Percentiles rank a stretch among this genome's conserved stretches.
Conservation (phyloP, 2,888 invertebrate genomes). For the Eurois occulta region DNA sequence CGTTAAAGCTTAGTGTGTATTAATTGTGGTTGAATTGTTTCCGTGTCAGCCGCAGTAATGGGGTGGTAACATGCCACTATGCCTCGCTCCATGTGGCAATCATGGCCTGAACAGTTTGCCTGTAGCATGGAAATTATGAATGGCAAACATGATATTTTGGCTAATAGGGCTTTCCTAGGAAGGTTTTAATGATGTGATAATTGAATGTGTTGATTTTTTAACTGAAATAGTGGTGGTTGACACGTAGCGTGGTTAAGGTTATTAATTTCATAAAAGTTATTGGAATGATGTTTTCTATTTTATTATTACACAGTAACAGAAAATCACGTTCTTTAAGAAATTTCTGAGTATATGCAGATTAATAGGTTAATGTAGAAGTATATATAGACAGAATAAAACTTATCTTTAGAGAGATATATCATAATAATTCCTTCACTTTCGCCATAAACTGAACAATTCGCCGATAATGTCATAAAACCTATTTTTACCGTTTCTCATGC, state of each 20-base stretch:
- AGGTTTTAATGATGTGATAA: conserved; percentile 4
- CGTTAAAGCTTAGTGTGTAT: conserved; percentile 56
- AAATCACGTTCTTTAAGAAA: background rate
- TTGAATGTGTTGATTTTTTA: background rate
- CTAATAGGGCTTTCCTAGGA: background rate
- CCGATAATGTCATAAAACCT: background rate
- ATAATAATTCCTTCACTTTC: background rate
- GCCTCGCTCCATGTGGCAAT: conserved; percentile 56
- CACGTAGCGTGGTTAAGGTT: background rate
- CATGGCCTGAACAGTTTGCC: conserved; percentile 38
- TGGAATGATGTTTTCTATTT: background rate
- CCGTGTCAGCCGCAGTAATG: conserved; percentile 69
- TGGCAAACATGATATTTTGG: conserved; percentile 25
- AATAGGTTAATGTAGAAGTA: background rate
- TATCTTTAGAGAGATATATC: background rate
- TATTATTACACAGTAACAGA: background rate
- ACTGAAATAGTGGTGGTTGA: background rate
- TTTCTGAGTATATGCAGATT: background rate
- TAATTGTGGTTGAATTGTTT: conserved; percentile 70
- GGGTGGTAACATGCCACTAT: conserved; percentile 69
- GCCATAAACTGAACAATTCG: conserved; percentile 9
- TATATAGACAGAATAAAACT: background rate
- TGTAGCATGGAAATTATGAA: conserved; percentile 27
- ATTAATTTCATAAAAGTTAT: background rate
- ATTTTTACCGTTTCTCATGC: background rate